Conservation (phyloP, 2,797 vertebrate genomes). For the Paramormyrops hopkinsi region DNA sequence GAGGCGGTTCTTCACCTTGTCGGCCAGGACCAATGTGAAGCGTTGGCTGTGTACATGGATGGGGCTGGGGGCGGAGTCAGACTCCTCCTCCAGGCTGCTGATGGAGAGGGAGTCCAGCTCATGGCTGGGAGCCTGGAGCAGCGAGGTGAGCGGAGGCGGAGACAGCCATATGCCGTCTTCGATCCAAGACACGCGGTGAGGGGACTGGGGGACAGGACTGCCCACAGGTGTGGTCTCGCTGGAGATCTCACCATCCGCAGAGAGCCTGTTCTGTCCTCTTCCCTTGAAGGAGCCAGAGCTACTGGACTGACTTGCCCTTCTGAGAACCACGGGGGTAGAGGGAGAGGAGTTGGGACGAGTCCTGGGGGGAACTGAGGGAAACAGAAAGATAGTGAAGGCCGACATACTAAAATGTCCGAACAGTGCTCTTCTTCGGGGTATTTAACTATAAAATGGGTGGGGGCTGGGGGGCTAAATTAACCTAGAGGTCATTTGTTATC, state of each 20-base stretch:
- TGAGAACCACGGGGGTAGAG: slow-evolving; percentile 50
- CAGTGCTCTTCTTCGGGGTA: not conserved
- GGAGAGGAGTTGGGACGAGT: slow-evolving; percentile 15
- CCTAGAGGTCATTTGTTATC: not conserved
- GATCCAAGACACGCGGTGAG: slow-evolving; percentile 77
- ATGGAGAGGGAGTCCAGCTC: slow-evolving; percentile 64
- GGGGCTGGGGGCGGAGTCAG: slow-evolving; percentile 36
- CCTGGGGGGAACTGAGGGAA: slow-evolving; percentile 37
- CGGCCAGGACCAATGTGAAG: slow-evolving; percentile 46
- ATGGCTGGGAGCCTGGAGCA: slow-evolving; percentile 45
- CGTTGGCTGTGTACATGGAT: slow-evolving; percentile 25
- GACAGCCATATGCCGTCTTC: slow-evolving; percentile 63
- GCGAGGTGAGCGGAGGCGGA: slow-evolving; percentile 48
- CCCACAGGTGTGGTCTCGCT: slow-evolving; percentile 33
- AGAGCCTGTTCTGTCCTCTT: slow-evolving; percentile 11
- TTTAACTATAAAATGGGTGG: not conserved
- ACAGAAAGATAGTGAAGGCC: not conserved
- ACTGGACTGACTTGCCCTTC: slow-evolving; percentile 45
- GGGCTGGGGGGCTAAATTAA: not conserved
- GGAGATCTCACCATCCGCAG: not conserved
- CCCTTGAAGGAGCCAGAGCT: slow-evolving; percentile 21
- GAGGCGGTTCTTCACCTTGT: slow-evolving; percentile 65
- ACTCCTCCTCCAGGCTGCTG: slow-evolving; percentile 72
- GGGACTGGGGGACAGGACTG: slow-evolving; percentile 40
- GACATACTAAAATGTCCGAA: not conserved